Percentiles rank a stretch among this genome's conserved stretches.
Evolutionary conservation across 2,888 invertebrate genomes (phyloP).

Genomic region (Orthonychiurus folsomi): DNA sequence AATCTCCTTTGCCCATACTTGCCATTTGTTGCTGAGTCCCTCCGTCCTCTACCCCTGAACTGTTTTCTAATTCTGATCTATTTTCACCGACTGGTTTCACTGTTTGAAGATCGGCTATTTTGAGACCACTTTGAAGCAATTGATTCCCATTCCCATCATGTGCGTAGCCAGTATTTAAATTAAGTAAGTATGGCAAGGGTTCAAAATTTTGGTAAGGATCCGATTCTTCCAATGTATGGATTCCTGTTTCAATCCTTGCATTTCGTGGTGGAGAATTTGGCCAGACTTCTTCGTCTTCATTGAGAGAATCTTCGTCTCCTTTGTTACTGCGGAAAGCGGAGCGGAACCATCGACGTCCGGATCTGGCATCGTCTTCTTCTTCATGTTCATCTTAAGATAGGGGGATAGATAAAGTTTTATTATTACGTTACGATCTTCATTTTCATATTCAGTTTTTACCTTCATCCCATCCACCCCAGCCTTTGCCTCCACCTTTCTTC

Average conservation of each 20-base stretch:
- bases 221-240: background rate
- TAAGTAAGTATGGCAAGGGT: slow-evolving; percentile 11
- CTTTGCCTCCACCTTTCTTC: slow-evolving; percentile 11
- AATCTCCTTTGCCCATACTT: background rate
- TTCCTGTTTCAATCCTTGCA: slow-evolving; percentile 1
- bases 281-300: slow-evolving; percentile 14
- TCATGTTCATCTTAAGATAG: background rate
- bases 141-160: background rate
- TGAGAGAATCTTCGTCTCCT: background rate
- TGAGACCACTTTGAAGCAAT: background rate
- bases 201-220: background rate
- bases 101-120: background rate
- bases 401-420: too few relatives aligned
- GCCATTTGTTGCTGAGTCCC: too few relatives aligned
- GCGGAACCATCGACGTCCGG: background rate
- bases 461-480: slow-evolving; percentile 8
- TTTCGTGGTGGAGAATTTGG: slow-evolving; percentile 14
- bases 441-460: background rate
- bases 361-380: slow-evolving; percentile 5
- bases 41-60: background rate
- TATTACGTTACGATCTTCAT: background rate
- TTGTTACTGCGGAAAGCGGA: background rate
- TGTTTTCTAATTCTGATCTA: slow-evolving; percentile 1
- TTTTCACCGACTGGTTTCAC: background rate
- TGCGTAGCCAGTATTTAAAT: slow-evolving; percentile 3